Base-by-base conservation (phyloP, 2,888 invertebrate genomes). In the Lasioglossum zephyrum region DNA sequence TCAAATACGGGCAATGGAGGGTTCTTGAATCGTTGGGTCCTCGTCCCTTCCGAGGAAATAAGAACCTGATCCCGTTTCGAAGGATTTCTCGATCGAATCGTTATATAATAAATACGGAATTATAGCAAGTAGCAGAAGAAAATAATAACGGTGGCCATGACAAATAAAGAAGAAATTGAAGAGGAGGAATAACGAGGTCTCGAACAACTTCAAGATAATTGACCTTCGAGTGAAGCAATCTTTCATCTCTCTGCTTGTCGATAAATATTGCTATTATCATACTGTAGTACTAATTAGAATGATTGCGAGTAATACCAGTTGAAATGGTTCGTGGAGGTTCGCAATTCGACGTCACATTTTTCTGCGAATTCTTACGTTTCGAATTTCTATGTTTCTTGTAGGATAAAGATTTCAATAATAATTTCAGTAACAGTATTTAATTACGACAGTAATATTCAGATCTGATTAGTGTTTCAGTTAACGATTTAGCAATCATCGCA, bases 1-100 rank as follows among this genome's bases (percentile, higher is more conserved):
- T 39, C 41, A 74, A 84, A 84, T 77, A 77, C 36, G n/a, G 63
- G 57, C 69, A 77, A 77, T 49, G 47, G 76, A 69, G 39, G 18
- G 22, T 41, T 70, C 41, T 70, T 13, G 70, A 70, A n/a, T 70
- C 22, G 41, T 1, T 39, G 22, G 22, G 69, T 11, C 22, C 70
- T 41, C 13, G 70, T 70, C 13, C n/a, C n/a, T 4, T 13, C 9
- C 13, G 39, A 39, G 13, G 70, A 41, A 70, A 70, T 41, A 70
- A 70, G 39, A 22, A 70, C 4, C 39, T 2, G 70, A 22, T n/a
- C 41, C 13, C 66, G 66, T 66, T 8, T 4, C 66, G 66, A 36
- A 66, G 22, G 11, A 22, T 70, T 41, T 70, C 13, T 70, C n/a
- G 11, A 70, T 41, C 9, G 70, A 41, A 70, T 41, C 39, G 13